These are phyloP conservation scores for Choristoneura rosaceana DNA, from an alignment of 2,888 invertebrate genomes.

Conservation along the genomic window DNA sequence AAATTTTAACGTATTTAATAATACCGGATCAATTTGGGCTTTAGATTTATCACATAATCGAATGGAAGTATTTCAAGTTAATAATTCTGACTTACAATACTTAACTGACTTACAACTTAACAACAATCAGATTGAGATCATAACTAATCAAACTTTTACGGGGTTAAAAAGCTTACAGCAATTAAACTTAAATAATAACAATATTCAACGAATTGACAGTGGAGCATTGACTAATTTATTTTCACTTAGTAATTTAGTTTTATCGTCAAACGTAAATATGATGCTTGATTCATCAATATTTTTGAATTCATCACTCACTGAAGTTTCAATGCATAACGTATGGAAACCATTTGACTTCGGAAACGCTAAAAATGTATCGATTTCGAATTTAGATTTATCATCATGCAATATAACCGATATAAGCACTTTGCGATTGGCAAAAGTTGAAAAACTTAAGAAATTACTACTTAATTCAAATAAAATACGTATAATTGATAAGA, in stretches of 20 bases:
- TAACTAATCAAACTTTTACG: constrained; percentile 17
- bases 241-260: background rate
- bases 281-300: constrained; percentile 8
- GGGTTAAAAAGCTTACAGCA: constrained; percentile 3
- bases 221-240: background rate
- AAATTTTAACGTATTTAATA: constrained; percentile 19
- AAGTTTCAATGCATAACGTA: constrained; percentile 4
- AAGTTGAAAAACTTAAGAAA: background rate
- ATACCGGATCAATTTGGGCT: constrained; percentile 5
- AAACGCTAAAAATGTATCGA: background rate
- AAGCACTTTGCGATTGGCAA: background rate
- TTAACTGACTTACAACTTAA: constrained; percentile 5
- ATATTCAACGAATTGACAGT: background rate
- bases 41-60: constrained; percentile 26
- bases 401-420: constrained; percentile 13
- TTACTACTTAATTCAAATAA: constrained; percentile 16
- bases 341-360: constrained; percentile 24
- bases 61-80: constrained; percentile 6
- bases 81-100: constrained; percentile 9
- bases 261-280: constrained; percentile 22
- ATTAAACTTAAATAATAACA: constrained; percentile 18
- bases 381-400: constrained; percentile 19
- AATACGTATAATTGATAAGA: constrained; percentile 9
- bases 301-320: constrained; percentile 15
- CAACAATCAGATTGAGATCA: constrained; percentile 3